Evolutionary conservation across 2,113 vertebrate species (phyloP), one percentile per base, ranked within the genome.

Genomic region (Cyphomyrus plagiostoma): DNA sequence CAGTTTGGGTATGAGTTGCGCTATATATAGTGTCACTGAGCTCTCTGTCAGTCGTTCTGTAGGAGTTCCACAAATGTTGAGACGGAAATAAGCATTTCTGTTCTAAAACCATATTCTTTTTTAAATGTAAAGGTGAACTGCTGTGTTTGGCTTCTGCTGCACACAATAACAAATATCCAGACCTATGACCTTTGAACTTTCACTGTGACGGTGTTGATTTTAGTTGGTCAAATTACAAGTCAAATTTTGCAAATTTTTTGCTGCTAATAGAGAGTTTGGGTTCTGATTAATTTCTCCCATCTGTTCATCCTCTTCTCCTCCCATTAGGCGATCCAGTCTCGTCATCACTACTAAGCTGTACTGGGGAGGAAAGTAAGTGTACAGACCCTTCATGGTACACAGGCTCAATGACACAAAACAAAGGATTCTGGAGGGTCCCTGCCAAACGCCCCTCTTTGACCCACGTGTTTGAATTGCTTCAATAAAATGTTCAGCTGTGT

Each of bases 291-390:
- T 83, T n/a, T n/a, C 23, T 91, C 83, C 84, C 23, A 66, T 21
- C 77, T 13, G 48, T 9, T 80, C 52, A 84, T 15, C 88, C 8
- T 70, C 46, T 15, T 10, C 89, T 89, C 92, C 62, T 93, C 1
- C 87, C 48, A 85, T 42, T 92, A 99, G 98, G 95, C 96, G 98
- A 48, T 99, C 98, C 94, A 99, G 98, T 92, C 93, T 99, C 93
- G 98, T 99, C 93, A 99, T 99, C 88, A 99, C 98, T 86, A 99
- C 98, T 3, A 99, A 99, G 93, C 96, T 99, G 58, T 99, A 98
- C 95, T 99, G 98, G 98, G 98, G 98, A 92, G 98, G 98, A 96
- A 99, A 98, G 98, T 99, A 96, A 98, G 98, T 99, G 50, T 1
- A 0, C 45, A 48, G 42, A 48, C 23, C 23, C 3, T 48, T 48